Evolutionary conservation across 1,140 invertebrate genomes (phyloP), one percentile per base, ranked within the genome.

Genomic region (Babylonia areolata): DNA sequence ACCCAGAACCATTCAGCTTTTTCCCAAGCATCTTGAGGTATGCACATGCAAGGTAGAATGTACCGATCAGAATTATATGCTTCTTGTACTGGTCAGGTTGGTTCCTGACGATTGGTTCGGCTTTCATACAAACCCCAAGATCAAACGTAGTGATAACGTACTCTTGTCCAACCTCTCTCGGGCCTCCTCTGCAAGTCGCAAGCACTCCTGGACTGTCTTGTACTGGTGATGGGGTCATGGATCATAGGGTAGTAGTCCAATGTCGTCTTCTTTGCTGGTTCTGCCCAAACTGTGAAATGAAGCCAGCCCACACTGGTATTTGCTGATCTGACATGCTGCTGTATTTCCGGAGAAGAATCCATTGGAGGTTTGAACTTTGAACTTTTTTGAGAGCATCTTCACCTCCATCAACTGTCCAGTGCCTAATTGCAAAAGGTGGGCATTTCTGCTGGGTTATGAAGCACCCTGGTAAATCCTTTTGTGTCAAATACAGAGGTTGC

Each of bases 51-150:
- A 88, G 69, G 81, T 88, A 86, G 39, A 90, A 88, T 6, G 88
- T 82, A 23, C 86, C 88, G 15, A 87, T 88, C 83, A 88, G 46
- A 23, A 89, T 37, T 40, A 89, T 88, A 54, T 91, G 88, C 1
- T 89, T 88, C 71, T 90, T 39, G 83, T 90, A 90, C 82, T 37
- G 85, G 0, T 64, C 37, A 39, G 86, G 81, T 28, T 84, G n/a
- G 40, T 88, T 89, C 89, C 87, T 88, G 54, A 89, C 39, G n/a
- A 91, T 23, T 1, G 88, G 88, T 40, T 84, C 85, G 15, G 89
- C 89, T 82, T 90, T 90, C 87, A 89, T 88, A 84, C 89, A 91
- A 23, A 88, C 88, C 5, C 89, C 88, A 28, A 89, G 73, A 80
- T 88, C 90, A 86, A 88, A 90, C 35, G 89, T 89, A 64, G 86